Base-by-base conservation (phyloP, 2,797 vertebrate species). In the Aeoliscus strigatus region DNA sequence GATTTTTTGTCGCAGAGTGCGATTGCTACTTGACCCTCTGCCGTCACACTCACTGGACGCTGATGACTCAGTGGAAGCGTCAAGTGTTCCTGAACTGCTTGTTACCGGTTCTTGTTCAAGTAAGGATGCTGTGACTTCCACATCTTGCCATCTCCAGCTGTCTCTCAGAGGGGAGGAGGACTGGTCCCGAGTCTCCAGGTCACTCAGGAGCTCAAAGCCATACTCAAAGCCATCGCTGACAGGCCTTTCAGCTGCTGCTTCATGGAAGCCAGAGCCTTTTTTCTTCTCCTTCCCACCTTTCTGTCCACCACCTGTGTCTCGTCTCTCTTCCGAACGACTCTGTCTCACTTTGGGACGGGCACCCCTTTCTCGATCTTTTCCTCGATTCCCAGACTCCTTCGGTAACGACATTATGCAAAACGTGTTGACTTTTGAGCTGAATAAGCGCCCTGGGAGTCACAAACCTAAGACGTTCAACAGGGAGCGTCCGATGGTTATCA, bases 261-360 rank as follows among this genome's bases (percentile, higher is more conserved):
- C 74, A 0, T 83, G 75, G 6, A 75, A 66, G 10, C 70, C 27
- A 2, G 72, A 48, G 10, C 80, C 79, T 56, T 87, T 89, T 48
- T 88, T 87, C 77, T 89, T 90, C 9, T 77, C 78, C 46, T 87
- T 85, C 16, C 65, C 76, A 11, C 65, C 64, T 61, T 86, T 91
- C 2, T 80, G 46, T 8, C 75, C 75, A 0, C 60, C 51, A 1
- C 80, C 80, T 0, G 73, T 39, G 5, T 87, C 87, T 27, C 84
- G 72, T 42, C 88, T 84, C 58, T 91, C 90, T 51, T 90, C 89
- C 1, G 89, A 90, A 1, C 87, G 84, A 35, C 87, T 90, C 51
- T 87, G 86, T 15, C 88, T 87, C 25, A 89, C 87, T 65, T 91
- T 91, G 2, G 90, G 90, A n/a, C 89, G 86, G 3, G 90, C 89